Evolutionary conservation across 1,140 invertebrate genomes (phyloP).

Genomic region (Dryas iulia): DNA sequence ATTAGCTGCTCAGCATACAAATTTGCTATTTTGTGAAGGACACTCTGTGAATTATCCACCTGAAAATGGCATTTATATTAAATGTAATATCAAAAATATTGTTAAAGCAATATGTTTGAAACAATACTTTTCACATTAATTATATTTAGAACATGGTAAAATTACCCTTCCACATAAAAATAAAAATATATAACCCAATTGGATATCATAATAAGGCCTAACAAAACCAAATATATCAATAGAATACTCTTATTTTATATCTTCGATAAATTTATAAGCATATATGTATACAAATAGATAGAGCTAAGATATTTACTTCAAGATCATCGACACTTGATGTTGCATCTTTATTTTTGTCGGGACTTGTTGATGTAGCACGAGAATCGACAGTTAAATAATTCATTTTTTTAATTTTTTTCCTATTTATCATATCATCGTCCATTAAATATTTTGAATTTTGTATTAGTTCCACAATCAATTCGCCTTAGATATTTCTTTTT

Average conservation of each 20-base stretch:
- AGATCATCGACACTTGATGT: constrained; percentile 44
- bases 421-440: neutral
- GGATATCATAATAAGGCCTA: neutral
- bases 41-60: constrained; percentile 90
- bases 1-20: constrained; percentile 91
- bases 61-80: constrained; percentile 52
- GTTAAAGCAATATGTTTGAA: neutral
- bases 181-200: neutral
- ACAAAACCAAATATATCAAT: neutral
- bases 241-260: neutral
- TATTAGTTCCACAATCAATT: neutral
- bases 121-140: no score
- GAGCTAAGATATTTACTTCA: constrained; percentile 38
- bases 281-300: neutral
- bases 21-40: constrained; percentile 90
- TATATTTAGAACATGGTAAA: neutral
- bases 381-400: constrained; percentile 44
- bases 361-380: constrained; percentile 27
- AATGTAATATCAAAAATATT: neutral
- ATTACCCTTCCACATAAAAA: neutral
- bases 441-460: neutral
- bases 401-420: constrained; percentile 28
- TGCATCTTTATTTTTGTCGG: constrained; percentile 34
- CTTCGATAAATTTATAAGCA: neutral
- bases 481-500: neutral